phyloP scores from a whole-genome alignment of 2,888 invertebrate species.

The Parasteatoda lunata region DNA sequence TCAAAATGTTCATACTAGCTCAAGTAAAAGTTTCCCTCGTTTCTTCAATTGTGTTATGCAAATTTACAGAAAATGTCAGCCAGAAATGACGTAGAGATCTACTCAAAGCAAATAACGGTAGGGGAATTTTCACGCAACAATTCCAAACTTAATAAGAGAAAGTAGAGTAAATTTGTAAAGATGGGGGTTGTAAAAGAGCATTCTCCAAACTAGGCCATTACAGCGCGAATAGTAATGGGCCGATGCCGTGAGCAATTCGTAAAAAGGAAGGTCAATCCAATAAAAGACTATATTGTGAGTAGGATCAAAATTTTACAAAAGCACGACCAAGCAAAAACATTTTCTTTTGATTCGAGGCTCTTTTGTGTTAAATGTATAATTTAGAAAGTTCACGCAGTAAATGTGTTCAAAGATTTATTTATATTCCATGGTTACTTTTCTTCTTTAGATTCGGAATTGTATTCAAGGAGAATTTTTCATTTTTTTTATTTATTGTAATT shows the following conservation, averaged over 20 bases:
- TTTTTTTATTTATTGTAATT: not conserved
- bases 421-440: not conserved
- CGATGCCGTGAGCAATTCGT: constrained; percentile 52
- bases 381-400: not conserved
- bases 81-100: constrained; percentile 22
- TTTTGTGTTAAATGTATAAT: constrained; percentile 51
- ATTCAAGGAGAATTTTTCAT: not conserved
- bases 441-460: not conserved
- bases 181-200: constrained; percentile 19
- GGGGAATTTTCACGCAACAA: constrained; percentile 49
- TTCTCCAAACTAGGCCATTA: constrained; percentile 32
- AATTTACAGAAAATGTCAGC: constrained; percentile 36
- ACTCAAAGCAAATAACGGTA: constrained; percentile 52
- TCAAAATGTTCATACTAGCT: not conserved
- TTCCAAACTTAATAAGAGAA: constrained; percentile 56
- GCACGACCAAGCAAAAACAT: constrained; percentile 25
- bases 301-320: constrained; percentile 26
- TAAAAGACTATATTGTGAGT: constrained; percentile 37
- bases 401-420: constrained; percentile 13
- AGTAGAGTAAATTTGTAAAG: constrained; percentile 25
- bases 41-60: constrained; percentile 49
- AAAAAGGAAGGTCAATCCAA: constrained; percentile 55
- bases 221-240: constrained; percentile 49
- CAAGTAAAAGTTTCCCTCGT: constrained; percentile 17
- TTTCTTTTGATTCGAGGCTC: constrained; percentile 27